Conservation (phyloP, 1,140 invertebrate species). For the Brachionus koreanus region DNA sequence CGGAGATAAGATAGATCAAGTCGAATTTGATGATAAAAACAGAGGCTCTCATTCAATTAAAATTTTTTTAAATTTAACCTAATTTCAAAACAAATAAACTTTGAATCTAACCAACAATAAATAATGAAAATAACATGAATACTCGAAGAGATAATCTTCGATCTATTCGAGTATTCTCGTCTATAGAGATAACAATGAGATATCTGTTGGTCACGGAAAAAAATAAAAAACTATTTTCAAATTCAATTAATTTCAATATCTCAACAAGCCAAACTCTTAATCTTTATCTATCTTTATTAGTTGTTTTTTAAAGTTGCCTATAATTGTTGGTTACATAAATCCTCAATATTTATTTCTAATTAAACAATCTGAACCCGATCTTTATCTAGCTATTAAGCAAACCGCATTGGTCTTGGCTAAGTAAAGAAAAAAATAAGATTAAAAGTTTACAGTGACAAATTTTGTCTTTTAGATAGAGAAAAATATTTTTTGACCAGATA, state of each 20-base stretch:
- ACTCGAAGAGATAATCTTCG: slow-evolving; percentile 21
- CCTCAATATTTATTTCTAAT: slow-evolving; percentile 31
- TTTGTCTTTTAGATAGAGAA: neutral
- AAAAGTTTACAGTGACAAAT: neutral
- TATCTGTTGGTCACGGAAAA: slow-evolving; percentile 1
- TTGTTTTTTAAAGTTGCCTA: slow-evolving; percentile 16
- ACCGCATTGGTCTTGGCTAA: neutral
- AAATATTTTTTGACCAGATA: neutral
- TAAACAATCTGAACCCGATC: neutral
- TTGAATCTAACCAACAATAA: neutral
- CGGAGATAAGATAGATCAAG: neutral
- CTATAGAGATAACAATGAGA: neutral
- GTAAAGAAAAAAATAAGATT: neutral
- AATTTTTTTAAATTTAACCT: slow-evolving; percentile 18
- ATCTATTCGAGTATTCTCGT: neutral
- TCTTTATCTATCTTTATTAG: slow-evolving; percentile 24
- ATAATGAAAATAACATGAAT: slow-evolving; percentile 6
- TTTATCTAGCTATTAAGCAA: neutral
- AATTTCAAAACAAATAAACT: slow-evolving; percentile 31
- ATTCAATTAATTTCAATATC: slow-evolving; percentile 27
- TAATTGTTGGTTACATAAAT: slow-evolving; percentile 31
- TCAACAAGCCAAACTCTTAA: neutral
- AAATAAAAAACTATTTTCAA: neutral
- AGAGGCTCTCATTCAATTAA: neutral
- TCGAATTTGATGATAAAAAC: neutral